A percentile compares a stretch with the other conserved stretches of the same genome.
These are phyloP conservation scores for Huso huso DNA, from an alignment of 2,797 vertebrate species.

Conservation along the genomic window DNA sequence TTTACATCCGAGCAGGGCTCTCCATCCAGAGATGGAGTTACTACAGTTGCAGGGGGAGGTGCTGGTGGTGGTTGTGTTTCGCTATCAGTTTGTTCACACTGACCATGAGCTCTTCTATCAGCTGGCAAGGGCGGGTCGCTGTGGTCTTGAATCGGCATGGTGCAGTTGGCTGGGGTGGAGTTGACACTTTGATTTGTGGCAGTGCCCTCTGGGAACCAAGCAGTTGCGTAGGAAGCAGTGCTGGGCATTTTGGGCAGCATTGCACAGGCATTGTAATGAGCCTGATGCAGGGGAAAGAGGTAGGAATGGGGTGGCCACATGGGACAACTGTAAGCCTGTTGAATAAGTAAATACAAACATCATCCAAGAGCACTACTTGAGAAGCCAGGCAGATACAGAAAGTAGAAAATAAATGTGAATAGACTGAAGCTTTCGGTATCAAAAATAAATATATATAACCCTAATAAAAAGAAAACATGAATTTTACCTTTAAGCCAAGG, in stretches of 20 bases:
- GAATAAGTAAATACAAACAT: background rate
- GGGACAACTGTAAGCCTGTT: slow-evolving; percentile 74
- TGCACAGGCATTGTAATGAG: slow-evolving; percentile 61
- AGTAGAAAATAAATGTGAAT: background rate
- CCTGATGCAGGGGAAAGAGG: slow-evolving; percentile 77
- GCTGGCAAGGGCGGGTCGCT: slow-evolving; percentile 39
- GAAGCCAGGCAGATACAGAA: background rate
- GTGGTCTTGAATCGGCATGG: slow-evolving; percentile 11
- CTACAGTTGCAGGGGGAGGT: slow-evolving; percentile 38
- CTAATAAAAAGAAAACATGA: background rate
- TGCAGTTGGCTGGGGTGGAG: slow-evolving; percentile 10
- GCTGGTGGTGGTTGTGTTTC: slow-evolving; percentile 39
- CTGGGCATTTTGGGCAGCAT: slow-evolving; percentile 64
- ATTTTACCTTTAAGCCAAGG: slow-evolving; percentile 81
- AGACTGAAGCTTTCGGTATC: background rate
- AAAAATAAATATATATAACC: too few relatives aligned
- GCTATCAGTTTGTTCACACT: slow-evolving; percentile 37
- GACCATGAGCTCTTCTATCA: slow-evolving; percentile 44
- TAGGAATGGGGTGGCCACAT: slow-evolving; percentile 76
- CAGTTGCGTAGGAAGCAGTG: slow-evolving; percentile 45
- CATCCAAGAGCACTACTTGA: background rate
- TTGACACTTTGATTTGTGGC: slow-evolving; percentile 40
- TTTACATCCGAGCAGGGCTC: slow-evolving; percentile 29
- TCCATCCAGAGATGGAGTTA: slow-evolving; percentile 46
- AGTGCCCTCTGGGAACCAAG: slow-evolving; percentile 60